Evolutionary conservation across 2,888 invertebrate genomes (phyloP).

Genomic region (Drosophila austrosaltans): DNA sequence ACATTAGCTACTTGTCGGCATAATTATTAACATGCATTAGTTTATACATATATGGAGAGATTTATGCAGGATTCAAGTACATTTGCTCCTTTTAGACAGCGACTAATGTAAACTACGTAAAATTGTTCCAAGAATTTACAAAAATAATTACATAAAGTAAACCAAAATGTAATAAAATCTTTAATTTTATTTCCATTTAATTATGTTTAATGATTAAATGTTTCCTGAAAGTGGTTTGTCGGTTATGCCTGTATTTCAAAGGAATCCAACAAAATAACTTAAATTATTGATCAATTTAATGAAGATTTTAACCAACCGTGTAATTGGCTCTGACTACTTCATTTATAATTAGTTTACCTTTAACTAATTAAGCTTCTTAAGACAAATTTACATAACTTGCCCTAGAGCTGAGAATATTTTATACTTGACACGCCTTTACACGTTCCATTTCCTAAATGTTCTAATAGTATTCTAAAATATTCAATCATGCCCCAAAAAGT

Average conservation of each 20-base stretch:
- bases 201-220: too few relatives aligned
- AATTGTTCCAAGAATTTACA: too few relatives aligned
- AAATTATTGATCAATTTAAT: not conserved
- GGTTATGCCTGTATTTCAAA: not conserved
- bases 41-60: not conserved
- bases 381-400: not conserved
- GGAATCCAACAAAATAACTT: not conserved
- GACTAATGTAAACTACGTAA: too few relatives aligned
- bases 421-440: not conserved
- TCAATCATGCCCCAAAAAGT: constrained; percentile 8
- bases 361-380: not conserved
- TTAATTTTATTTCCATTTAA: too few relatives aligned
- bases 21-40: constrained; percentile 16
- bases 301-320: not conserved
- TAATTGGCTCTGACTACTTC: not conserved
- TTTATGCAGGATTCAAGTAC: constrained; percentile 1
- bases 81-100: too few relatives aligned
- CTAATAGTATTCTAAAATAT: constrained; percentile 9
- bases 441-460: not conserved
- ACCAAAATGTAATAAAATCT: too few relatives aligned
- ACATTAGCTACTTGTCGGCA: constrained; percentile 9
- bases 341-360: not conserved
- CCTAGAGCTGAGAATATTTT: not conserved
- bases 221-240: too few relatives aligned
- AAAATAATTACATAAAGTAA: too few relatives aligned